phyloP scores from a whole-genome alignment of 1,140 invertebrate species.

The Dysdera silvatica region DNA sequence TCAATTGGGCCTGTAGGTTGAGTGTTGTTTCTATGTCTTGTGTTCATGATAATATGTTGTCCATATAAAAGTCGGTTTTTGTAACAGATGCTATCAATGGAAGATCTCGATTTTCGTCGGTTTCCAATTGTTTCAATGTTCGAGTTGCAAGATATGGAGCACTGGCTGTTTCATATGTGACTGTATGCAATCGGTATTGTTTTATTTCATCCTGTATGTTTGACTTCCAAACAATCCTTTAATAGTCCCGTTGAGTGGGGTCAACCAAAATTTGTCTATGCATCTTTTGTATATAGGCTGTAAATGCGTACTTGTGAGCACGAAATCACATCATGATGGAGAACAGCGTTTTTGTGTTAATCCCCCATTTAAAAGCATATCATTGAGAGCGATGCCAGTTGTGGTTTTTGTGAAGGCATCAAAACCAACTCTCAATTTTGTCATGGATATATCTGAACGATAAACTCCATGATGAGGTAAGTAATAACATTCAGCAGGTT shows the following conservation, averaged over 20 bases:
- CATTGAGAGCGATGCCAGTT: background rate
- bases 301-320: constrained; percentile 25
- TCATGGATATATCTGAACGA: background rate
- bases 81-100: too few relatives aligned
- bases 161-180: constrained; percentile 39
- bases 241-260: constrained; percentile 36
- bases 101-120: constrained; percentile 31
- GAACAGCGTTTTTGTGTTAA: background rate
- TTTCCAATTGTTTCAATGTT: constrained; percentile 34
- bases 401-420: background rate
- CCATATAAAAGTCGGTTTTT: constrained; percentile 34
- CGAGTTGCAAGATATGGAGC: constrained; percentile 39
- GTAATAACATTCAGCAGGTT: background rate
- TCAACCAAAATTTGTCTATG: constrained; percentile 35
- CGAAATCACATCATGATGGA: constrained; percentile 14
- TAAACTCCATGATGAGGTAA: background rate
- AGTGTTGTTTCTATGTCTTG: constrained; percentile 25
- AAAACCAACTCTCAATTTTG: background rate
- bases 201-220: constrained; percentile 23
- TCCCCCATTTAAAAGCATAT: background rate
- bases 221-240: constrained; percentile 34
- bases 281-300: constrained; percentile 34
- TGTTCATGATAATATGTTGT: constrained; percentile 34
- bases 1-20: constrained; percentile 26
- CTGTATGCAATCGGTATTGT: constrained; percentile 36